Evolutionary conservation across 2,113 vertebrate species (phyloP), one percentile per base, ranked within the genome.

Genomic region (Actenoides lindsayi): DNA sequence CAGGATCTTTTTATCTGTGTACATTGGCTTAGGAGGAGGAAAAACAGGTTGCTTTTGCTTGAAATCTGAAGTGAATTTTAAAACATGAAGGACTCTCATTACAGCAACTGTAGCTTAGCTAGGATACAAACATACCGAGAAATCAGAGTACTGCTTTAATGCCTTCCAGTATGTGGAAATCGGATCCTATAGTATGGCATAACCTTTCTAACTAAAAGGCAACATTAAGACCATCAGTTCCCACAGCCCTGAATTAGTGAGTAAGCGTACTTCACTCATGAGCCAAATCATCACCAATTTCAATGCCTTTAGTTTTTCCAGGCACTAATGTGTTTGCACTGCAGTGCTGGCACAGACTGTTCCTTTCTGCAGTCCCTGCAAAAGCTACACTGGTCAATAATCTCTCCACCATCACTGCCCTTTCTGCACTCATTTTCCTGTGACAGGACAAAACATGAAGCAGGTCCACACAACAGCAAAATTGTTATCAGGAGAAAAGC

Each of bases 21-120:
- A 3, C 16, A 13, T 63, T 33, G 27, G 33, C 18, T 42, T 19
- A 9, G 18, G 13, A 65, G n/a, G 10, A 44, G 13, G 35, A 59
- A 73, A 69, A 56, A 5, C 19, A 59, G 4, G 31, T 25, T 76
- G 37, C 11, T 46, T 70, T n/a, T 23, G 25, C 41, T 50, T 25
- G 31, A 84, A 77, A 62, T 50, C 42, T 18, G 24, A 73, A 42
- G 64, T 24, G 14, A 54, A 17, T 44, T 63, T 46, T 35, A 54
- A 64, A 74, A 14, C 4, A 37, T 0, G 0, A 83, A 35, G 20
- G 42, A n/a, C 65, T 73, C 44, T 0, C 14, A 44, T 50, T 54
- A 54, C 54, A 57, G 41, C 8, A 64, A 7, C 41, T 25, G 46
- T 17, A 44, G 18, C 24, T 63, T 84, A 69, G 60, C 50, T 24